A percentile compares a stretch with the other conserved stretches of the same genome.
Evolutionary conservation across 2,797 vertebrate genomes (phyloP).

Genomic region (Tenualosa thibaudeaui): DNA sequence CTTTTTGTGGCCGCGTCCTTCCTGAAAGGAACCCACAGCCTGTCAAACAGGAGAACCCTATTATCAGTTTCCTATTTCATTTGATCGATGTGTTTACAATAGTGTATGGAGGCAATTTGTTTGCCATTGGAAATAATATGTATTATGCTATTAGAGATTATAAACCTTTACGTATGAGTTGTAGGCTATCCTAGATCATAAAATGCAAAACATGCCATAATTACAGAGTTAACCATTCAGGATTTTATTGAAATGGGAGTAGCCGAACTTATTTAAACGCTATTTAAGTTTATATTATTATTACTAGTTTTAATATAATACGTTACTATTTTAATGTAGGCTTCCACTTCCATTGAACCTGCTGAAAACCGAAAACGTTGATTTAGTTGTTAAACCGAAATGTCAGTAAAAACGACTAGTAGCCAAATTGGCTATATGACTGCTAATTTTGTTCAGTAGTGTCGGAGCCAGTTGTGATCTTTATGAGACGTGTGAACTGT

Average conservation of each 20-base stretch:
- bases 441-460: slow-evolving; percentile 30
- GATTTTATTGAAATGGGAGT: no score
- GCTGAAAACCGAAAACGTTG: background rate
- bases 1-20: background rate
- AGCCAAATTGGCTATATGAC: background rate
- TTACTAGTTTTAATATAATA: no score
- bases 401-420: background rate
- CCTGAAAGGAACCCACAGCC: background rate
- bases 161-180: no score
- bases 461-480: slow-evolving; percentile 45
- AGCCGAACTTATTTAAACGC: no score
- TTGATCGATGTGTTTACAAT: background rate
- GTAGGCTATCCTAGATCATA: no score
- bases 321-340: no score
- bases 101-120: background rate
- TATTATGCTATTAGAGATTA: no score
- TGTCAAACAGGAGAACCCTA: background rate
- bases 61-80: background rate
- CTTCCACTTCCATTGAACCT: no score
- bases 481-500: slow-evolving; percentile 53
- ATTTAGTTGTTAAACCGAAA: background rate
- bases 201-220: no score
- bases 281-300: no score
- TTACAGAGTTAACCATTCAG: no score
- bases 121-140: background rate